Percentiles rank a stretch among this genome's conserved stretches.
phyloP scores from a whole-genome alignment of 2,888 invertebrate species.

The Fabriciana adippe region DNA sequence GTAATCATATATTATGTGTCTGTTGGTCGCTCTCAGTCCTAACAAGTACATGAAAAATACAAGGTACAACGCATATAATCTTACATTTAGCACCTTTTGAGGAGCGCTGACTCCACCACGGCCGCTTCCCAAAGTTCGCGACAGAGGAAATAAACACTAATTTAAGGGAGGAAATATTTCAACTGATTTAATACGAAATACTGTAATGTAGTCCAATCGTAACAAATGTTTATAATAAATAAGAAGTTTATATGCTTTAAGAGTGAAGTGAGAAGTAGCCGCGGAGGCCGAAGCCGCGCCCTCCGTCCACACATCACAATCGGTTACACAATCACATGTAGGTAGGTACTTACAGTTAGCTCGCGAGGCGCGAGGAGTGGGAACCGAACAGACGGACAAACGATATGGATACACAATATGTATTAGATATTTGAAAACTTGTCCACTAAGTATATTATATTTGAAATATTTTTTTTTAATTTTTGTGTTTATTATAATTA shows the following conservation, averaged over 20 bases:
- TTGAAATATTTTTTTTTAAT: constrained; percentile 1
- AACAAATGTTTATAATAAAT: background rate
- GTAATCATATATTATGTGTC: background rate
- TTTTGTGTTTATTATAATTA: constrained; percentile 2
- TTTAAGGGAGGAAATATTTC: too few relatives aligned
- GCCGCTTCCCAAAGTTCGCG: background rate
- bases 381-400: constrained; percentile 33
- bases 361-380: background rate
- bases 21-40: background rate
- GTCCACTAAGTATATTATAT: background rate
- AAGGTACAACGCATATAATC: constrained; percentile 45
- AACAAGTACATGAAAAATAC: background rate
- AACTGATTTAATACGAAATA: background rate
- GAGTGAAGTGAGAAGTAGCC: background rate
- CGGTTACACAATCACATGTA: constrained; percentile 32
- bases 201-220: background rate
- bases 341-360: constrained; percentile 19
- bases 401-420: constrained; percentile 69
- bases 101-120: constrained; percentile 33
- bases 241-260: too few relatives aligned
- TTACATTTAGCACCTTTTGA: constrained; percentile 56
- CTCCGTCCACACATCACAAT: constrained; percentile 39
- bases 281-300: constrained; percentile 25
- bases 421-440: constrained; percentile 45
- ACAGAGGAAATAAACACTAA: background rate